Percentiles rank a stretch among this genome's conserved stretches.
phyloP scores from a whole-genome alignment of 2,113 vertebrate genomes.

The Hymenochirus boettgeri region DNA sequence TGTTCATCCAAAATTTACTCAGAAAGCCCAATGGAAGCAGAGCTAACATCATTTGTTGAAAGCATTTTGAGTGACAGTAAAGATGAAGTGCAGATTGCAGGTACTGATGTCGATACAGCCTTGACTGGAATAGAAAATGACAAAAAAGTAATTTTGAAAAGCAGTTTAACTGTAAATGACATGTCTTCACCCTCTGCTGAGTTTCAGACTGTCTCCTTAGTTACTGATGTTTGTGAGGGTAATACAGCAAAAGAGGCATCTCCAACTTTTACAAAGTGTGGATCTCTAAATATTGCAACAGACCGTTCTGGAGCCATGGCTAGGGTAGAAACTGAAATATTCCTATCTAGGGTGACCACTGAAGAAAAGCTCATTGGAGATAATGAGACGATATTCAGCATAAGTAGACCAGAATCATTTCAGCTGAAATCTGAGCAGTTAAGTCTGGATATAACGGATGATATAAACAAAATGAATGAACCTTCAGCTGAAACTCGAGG shows the following conservation, averaged over 20 bases:
- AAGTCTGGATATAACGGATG: not conserved
- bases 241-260: not conserved
- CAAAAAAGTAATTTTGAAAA: not conserved
- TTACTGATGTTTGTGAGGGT: not conserved
- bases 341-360: not conserved
- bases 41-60: not conserved
- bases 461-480: not conserved
- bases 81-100: not conserved
- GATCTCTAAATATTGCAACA: not conserved
- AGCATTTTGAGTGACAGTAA: not conserved
- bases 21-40: not conserved
- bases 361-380: not conserved
- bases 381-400: not conserved
- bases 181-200: not conserved
- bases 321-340: not conserved
- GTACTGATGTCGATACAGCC: not conserved
- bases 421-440: not conserved
- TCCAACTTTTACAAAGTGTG: not conserved
- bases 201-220: not conserved
- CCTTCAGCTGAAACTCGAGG: not conserved
- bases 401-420: not conserved
- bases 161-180: slow-evolving; percentile 7
- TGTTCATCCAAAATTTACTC: not conserved
- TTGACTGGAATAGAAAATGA: not conserved
- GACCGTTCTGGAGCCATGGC: not conserved